A percentile compares a stretch with the other conserved stretches of the same genome.
These are phyloP conservation scores for Bubo scandiacus DNA, from an alignment of 2,113 vertebrate species.

Conservation along the genomic window DNA sequence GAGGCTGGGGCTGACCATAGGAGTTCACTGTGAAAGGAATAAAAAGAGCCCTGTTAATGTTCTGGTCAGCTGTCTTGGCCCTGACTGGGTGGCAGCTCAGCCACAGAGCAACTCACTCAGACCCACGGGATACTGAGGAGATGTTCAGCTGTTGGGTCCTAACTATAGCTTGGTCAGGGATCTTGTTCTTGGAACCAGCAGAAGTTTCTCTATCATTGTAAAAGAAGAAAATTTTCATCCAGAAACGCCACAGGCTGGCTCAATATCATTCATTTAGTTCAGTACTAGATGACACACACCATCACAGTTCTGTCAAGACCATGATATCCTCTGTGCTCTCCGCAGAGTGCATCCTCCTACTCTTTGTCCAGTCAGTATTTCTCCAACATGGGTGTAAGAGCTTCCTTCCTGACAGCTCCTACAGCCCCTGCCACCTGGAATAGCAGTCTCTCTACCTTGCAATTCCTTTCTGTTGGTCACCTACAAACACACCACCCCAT, in stretches of 20 bases:
- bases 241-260: slow-evolving; percentile 6
- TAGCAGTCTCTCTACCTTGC: neutral
- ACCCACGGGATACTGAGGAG: slow-evolving; percentile 19
- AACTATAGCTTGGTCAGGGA: slow-evolving; percentile 21
- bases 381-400: neutral
- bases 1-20: slow-evolving; percentile 78
- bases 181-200: slow-evolving; percentile 36
- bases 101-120: slow-evolving; percentile 41
- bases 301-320: neutral
- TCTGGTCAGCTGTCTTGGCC: neutral
- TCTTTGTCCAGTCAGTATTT: neutral
- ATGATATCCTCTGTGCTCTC: neutral
- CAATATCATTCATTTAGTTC: neutral
- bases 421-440: neutral
- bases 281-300: neutral
- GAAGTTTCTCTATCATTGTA: slow-evolving; percentile 12
- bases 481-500: neutral
- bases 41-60: neutral
- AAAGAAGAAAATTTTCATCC: neutral
- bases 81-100: neutral
- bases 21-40: slow-evolving; percentile 74
- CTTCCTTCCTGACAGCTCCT: neutral
- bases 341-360: neutral
- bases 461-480: neutral
- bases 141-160: slow-evolving; percentile 2